Evolutionary conservation across 2,888 invertebrate genomes (phyloP).

Genomic region (Apeira syringaria): DNA sequence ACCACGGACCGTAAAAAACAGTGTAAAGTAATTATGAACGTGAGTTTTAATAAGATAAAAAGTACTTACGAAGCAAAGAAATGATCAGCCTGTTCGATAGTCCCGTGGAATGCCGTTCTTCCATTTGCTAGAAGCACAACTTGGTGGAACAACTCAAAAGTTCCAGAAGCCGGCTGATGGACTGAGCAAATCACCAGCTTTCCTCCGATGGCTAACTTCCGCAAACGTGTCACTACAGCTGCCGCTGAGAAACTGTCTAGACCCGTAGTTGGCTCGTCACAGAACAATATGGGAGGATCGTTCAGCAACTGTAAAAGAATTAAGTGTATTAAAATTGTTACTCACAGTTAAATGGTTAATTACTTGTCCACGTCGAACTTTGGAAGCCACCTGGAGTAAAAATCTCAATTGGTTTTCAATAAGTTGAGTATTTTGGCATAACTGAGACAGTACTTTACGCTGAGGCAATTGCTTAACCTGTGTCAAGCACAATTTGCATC

Average conservation of each 20-base stretch:
- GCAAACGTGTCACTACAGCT: slow-evolving; percentile 88
- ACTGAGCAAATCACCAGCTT: slow-evolving; percentile 94
- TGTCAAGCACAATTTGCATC: too few species aligned
- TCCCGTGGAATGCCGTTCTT: slow-evolving; percentile 90
- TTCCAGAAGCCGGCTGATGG: slow-evolving; percentile 95
- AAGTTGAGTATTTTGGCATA: too few species aligned
- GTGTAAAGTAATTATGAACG: too few species aligned
- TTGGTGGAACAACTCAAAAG: slow-evolving; percentile 92
- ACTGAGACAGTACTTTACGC: too few species aligned
- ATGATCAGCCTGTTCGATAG: slow-evolving; percentile 85
- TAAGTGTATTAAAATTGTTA: too few species aligned
- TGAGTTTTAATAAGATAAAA: too few species aligned
- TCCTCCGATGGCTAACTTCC: slow-evolving; percentile 85
- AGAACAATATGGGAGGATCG: slow-evolving; percentile 94
- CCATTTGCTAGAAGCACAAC: slow-evolving; percentile 91
- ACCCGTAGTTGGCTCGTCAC: slow-evolving; percentile 97
- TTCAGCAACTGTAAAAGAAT: slow-evolving; percentile 86
- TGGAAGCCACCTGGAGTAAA: too few species aligned
- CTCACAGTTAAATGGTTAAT: too few species aligned
- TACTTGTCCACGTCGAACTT: too few species aligned
- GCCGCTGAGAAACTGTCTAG: slow-evolving; percentile 95
- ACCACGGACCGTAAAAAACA: too few species aligned
- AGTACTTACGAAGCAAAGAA: slow-evolving; percentile 87
- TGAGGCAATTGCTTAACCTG: too few species aligned
- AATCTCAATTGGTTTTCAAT: too few species aligned